Evolutionary conservation across 2,797 vertebrate genomes (phyloP).

Genomic region (Spinus olivaceus): DNA sequence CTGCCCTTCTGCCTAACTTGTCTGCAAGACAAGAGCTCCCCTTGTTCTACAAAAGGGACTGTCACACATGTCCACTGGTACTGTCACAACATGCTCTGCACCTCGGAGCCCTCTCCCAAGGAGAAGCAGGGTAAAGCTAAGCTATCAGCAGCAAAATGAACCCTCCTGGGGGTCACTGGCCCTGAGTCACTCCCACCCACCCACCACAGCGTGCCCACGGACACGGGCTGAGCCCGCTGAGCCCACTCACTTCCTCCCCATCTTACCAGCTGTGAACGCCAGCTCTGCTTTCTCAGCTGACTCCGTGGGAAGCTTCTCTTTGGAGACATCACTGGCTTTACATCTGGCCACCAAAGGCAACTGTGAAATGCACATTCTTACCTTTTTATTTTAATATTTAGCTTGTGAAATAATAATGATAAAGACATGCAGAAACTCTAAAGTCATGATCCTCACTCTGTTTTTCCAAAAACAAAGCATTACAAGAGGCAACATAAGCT

Average conservation of each 20-base stretch:
- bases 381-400: neutral
- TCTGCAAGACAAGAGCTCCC: neutral
- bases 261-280: neutral
- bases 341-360: neutral
- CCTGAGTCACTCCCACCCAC: neutral
- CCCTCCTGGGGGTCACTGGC: neutral
- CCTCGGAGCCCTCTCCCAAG: neutral
- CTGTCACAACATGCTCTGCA: neutral
- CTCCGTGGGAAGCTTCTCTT: neutral
- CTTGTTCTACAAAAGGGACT: neutral
- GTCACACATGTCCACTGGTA: fast-evolving
- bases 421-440: neutral
- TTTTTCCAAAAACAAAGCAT: neutral
- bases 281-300: neutral
- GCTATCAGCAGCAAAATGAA: fast-evolving
- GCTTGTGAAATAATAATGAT: neutral
- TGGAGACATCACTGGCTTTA: neutral
- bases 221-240: neutral
- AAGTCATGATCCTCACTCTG: neutral
- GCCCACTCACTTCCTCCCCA: neutral
- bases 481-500: neutral
- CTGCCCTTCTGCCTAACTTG: neutral
- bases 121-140: neutral
- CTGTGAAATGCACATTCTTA: neutral
- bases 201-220: fast-evolving